Conservation (phyloP, 1,140 invertebrate genomes). For the Cylas formicarius region DNA sequence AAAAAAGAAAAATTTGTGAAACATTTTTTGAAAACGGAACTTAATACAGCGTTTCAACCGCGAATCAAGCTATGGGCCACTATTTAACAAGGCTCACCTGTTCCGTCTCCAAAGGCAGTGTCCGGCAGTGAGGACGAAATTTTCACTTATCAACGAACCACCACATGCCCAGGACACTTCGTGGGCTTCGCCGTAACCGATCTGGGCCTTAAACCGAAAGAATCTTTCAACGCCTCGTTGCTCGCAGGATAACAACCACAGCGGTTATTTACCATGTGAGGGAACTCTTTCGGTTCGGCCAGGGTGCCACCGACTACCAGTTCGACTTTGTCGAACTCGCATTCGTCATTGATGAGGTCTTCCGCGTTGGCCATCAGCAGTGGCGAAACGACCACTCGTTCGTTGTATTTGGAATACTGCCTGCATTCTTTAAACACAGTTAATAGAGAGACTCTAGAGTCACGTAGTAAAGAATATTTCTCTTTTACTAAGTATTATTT, state of each 20-base stretch:
- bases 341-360: constrained; percentile 20
- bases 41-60: no score
- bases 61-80: no score
- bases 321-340: constrained; percentile 23
- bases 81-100: no score
- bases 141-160: constrained; percentile 26
- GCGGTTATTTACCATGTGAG: constrained; percentile 41
- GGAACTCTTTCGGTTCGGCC: constrained; percentile 42
- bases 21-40: no score
- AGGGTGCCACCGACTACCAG: constrained; percentile 41
- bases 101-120: no score
- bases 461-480: background rate
- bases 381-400: constrained; percentile 16
- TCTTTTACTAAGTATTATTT: no score
- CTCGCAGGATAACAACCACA: background rate
- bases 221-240: background rate
- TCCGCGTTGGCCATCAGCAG: constrained; percentile 17
- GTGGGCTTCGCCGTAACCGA: constrained; percentile 17
- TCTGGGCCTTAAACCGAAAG: constrained; percentile 12
- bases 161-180: constrained; percentile 33
- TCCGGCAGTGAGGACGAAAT: constrained; percentile 25
- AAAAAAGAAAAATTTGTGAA: no score
- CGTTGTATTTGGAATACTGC: constrained; percentile 24
- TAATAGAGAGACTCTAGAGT: background rate
- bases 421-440: constrained; percentile 14